Percentiles rank a stretch among this genome's conserved stretches.
phyloP scores from a whole-genome alignment of 2,797 vertebrate genomes.

The Halcyon leucocephala region DNA sequence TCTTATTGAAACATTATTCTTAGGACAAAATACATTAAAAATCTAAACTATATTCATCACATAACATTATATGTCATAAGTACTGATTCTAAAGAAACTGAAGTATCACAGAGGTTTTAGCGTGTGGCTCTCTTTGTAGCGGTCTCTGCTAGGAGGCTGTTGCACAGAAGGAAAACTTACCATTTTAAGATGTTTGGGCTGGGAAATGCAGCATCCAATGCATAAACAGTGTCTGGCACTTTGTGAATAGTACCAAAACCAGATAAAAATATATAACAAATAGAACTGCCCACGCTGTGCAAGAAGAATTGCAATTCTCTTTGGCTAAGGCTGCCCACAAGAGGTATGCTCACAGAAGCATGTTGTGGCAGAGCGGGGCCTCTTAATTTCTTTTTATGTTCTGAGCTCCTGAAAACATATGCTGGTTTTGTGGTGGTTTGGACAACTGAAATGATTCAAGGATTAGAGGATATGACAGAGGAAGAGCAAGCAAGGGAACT shows the following conservation, averaged over 20 bases:
- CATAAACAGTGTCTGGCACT: not conserved
- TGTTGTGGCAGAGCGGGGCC: not conserved
- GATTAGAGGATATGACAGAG: constrained; percentile 10
- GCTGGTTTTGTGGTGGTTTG: not conserved
- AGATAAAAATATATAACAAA: not conserved
- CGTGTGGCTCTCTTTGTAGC: not conserved
- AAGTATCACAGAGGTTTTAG: not conserved
- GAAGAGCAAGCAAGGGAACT: not conserved
- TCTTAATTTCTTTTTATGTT: not conserved
- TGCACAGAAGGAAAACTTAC: not conserved
- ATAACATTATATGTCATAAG: not conserved
- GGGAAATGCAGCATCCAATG: not conserved
- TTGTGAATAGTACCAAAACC: not conserved
- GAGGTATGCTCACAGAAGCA: not conserved
- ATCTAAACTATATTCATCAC: not conserved
- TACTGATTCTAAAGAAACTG: not conserved
- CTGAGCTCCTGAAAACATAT: not conserved
- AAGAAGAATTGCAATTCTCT: not conserved
- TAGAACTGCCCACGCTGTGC: not conserved
- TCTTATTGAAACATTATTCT: not conserved
- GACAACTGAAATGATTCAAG: not conserved
- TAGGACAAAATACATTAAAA: not conserved
- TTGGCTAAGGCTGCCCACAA: not conserved
- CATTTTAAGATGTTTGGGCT: not conserved
- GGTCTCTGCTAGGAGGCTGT: not conserved